phyloP scores from a whole-genome alignment of 1,140 invertebrate species.

The Drosophila varians region DNA sequence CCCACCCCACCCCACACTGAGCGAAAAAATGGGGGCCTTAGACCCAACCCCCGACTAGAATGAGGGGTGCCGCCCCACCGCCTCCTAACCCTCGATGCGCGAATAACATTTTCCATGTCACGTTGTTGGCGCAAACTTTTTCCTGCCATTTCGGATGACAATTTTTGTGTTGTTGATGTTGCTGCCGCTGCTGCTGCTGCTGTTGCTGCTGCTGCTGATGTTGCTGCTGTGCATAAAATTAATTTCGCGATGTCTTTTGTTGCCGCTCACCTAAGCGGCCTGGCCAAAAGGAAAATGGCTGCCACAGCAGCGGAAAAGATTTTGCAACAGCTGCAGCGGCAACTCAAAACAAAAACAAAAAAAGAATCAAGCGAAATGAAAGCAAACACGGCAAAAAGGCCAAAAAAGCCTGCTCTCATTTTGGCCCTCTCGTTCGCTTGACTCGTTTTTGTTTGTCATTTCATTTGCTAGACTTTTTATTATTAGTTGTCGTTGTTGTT shows the following conservation, averaged over 20 bases:
- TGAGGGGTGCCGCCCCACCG: neutral
- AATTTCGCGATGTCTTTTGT: slow-evolving; percentile 79
- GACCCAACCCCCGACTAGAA: slow-evolving; percentile 29
- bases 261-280: slow-evolving; percentile 75
- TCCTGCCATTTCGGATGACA: slow-evolving; percentile 56
- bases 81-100: slow-evolving; percentile 5
- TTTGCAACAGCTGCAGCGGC: slow-evolving; percentile 74
- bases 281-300: slow-evolving; percentile 64
- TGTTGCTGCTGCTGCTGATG: slow-evolving; percentile 46
- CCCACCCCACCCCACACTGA: slow-evolving; percentile 29
- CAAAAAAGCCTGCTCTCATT: slow-evolving; percentile 75
- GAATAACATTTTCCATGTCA: slow-evolving; percentile 78
- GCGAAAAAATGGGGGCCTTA: slow-evolving; percentile 10
- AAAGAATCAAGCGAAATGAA: too few species aligned
- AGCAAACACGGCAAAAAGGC: slow-evolving; percentile 19
- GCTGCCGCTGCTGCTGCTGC: slow-evolving; percentile 28
- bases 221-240: slow-evolving; percentile 67
- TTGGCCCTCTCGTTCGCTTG: slow-evolving; percentile 36
- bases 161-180: slow-evolving; percentile 41
- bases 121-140: slow-evolving; percentile 70
- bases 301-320: slow-evolving; percentile 73
- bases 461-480: slow-evolving; percentile 61
- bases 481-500: slow-evolving; percentile 50
- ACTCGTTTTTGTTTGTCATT: slow-evolving; percentile 53
- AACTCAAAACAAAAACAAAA: slow-evolving; percentile 15